Evolutionary conservation across 2,797 vertebrate species (phyloP).

Genomic region (Myotis findleyi): DNA sequence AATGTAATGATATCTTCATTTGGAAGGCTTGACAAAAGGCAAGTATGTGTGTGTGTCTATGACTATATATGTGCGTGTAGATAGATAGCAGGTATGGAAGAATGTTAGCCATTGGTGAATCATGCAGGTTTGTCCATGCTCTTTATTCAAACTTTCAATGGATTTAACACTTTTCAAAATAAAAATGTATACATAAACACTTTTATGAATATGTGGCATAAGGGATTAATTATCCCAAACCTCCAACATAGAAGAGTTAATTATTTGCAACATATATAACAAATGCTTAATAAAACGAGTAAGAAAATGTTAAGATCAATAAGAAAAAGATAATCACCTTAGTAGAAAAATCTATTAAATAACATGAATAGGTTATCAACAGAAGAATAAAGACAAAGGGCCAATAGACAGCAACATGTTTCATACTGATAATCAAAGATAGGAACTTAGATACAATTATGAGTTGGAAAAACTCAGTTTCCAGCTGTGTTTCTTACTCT

Average conservation of each 20-base stretch:
- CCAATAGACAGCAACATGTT: background rate
- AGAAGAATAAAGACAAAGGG: background rate
- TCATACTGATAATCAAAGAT: background rate
- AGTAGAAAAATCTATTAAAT: constrained; percentile 12
- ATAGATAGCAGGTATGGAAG: background rate
- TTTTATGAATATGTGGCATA: background rate
- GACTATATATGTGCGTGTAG: background rate
- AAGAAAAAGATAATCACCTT: background rate
- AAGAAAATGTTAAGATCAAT: background rate
- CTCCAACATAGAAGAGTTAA: background rate
- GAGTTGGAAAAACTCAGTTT: background rate
- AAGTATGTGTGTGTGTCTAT: background rate
- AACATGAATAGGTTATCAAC: background rate
- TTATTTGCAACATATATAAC: background rate
- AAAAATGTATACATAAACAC: background rate
- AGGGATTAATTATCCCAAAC: background rate
- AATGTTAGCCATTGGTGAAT: background rate
- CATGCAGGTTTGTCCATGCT: background rate
- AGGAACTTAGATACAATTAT: background rate
- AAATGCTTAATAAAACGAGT: background rate
- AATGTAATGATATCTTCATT: background rate
- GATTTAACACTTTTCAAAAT: constrained; percentile 39
- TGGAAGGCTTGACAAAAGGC: background rate
- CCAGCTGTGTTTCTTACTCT: background rate
- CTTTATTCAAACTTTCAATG: background rate